A percentile compares a stretch with the other conserved stretches of the same genome.
Conservation (phyloP, 1,140 invertebrate species). For the Spodoptera litura region DNA sequence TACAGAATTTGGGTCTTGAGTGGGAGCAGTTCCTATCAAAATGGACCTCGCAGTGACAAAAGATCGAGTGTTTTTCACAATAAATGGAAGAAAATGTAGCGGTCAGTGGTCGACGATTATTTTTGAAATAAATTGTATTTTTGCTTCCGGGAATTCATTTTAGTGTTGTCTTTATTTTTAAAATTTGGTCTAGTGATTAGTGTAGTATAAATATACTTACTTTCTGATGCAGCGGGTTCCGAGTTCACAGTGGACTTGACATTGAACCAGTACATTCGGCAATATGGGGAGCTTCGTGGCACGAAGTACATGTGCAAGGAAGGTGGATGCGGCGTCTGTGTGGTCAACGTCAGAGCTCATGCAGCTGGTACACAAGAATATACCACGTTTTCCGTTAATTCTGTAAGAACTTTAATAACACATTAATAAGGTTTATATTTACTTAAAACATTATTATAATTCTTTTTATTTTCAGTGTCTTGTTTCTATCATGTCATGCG, state of each 20-base stretch:
- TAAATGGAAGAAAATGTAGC: slow-evolving; percentile 21
- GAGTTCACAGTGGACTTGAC: slow-evolving; percentile 81
- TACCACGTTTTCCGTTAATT: slow-evolving; percentile 89
- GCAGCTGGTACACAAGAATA: slow-evolving; percentile 85
- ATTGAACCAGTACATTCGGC: slow-evolving; percentile 89
- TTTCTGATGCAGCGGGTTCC: slow-evolving; percentile 69
- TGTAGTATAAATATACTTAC: too few species aligned
- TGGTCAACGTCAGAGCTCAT: slow-evolving; percentile 87
- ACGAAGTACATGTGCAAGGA: slow-evolving; percentile 94
- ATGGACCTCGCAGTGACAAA: neutral
- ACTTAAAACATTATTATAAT: neutral
- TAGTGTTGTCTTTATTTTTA: too few species aligned
- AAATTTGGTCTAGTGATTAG: too few species aligned
- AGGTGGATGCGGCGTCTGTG: slow-evolving; percentile 93
- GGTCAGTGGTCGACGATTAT: neutral
- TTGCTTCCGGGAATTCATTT: neutral
- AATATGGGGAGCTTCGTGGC: slow-evolving; percentile 89
- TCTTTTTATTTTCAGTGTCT: slow-evolving; percentile 86
- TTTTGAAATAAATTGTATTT: neutral
- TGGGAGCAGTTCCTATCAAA: neutral
- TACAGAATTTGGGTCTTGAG: neutral
- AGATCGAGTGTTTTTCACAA: slow-evolving; percentile 4
- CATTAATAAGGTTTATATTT: neutral
- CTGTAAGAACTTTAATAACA: slow-evolving; percentile 85
- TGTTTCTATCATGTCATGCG: slow-evolving; percentile 88